Percentiles rank a stretch among this genome's conserved stretches.
Conservation (phyloP, 2,797 vertebrate genomes). For the Arctocebus calabarensis region DNA sequence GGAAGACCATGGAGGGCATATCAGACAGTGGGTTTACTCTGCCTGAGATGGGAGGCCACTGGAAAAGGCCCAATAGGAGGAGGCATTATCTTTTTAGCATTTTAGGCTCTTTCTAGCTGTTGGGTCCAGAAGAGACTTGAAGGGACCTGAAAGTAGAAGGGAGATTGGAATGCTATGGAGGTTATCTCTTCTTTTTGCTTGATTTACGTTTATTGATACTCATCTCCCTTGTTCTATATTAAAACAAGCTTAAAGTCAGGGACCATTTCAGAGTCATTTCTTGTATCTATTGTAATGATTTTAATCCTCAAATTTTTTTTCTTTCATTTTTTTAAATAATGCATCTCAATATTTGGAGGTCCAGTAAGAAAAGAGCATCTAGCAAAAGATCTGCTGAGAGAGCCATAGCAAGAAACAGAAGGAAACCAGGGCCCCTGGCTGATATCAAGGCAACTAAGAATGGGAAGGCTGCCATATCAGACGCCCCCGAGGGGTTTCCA, state of each 20-base stretch:
- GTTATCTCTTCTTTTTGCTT: background rate
- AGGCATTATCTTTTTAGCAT: background rate
- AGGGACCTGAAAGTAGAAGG: background rate
- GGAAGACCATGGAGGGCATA: no score
- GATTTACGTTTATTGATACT: background rate
- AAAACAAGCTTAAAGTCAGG: background rate
- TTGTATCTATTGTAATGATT: background rate
- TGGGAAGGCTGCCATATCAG: background rate
- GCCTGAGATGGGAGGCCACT: background rate
- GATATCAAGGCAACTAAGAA: background rate
- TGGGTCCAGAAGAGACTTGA: background rate
- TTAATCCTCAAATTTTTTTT: background rate
- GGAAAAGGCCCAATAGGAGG: background rate
- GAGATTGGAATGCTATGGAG: background rate
- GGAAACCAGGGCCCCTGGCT: background rate
- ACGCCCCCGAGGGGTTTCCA: background rate
- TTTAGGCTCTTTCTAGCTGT: background rate
- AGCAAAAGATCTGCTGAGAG: background rate
- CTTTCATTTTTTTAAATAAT: background rate
- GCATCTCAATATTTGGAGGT: background rate
- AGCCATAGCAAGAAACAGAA: background rate
- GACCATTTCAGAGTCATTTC: background rate
- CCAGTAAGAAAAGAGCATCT: fast-evolving
- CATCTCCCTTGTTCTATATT: background rate
- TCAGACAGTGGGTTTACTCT: background rate